phyloP scores from a whole-genome alignment of 2,888 invertebrate genomes.

The Drosophila melanosoma region DNA sequence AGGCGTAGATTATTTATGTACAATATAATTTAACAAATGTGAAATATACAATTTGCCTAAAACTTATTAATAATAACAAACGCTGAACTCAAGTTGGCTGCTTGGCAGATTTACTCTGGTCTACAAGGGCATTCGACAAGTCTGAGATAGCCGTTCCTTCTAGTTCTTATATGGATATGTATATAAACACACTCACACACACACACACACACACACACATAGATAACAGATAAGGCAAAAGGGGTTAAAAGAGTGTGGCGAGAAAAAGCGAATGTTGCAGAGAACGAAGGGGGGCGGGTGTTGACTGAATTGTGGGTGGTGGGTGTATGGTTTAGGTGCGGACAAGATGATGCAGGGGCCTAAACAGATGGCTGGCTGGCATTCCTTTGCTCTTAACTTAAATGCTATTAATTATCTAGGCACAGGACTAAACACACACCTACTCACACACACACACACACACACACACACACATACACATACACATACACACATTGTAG shows the following conservation, averaged over 20 bases:
- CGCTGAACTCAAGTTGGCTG: not conserved
- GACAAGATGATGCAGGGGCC: conserved; percentile 55
- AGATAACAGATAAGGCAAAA: conserved; percentile 69
- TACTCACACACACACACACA: conserved; percentile 16
- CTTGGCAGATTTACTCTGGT: not conserved
- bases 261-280: conserved; percentile 12
- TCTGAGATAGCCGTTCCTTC: not conserved
- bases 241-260: conserved; percentile 67
- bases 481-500: conserved; percentile 4
- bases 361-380: conserved; percentile 68
- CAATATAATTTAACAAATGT: not conserved
- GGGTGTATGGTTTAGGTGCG: conserved; percentile 30
- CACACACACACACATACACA: not conserved
- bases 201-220: not conserved
- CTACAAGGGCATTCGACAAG: not conserved
- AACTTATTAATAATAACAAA: not conserved
- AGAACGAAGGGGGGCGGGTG: not conserved
- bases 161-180: conserved; percentile 6
- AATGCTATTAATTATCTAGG: conserved; percentile 79
- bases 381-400: conserved; percentile 78
- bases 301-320: conserved; percentile 3
- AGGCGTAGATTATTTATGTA: not conserved
- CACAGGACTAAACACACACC: conserved; percentile 35
- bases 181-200: conserved; percentile 4
- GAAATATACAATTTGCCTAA: not conserved